Conservation (phyloP, 2,797 vertebrate genomes). For the Oryzias sinensis region DNA sequence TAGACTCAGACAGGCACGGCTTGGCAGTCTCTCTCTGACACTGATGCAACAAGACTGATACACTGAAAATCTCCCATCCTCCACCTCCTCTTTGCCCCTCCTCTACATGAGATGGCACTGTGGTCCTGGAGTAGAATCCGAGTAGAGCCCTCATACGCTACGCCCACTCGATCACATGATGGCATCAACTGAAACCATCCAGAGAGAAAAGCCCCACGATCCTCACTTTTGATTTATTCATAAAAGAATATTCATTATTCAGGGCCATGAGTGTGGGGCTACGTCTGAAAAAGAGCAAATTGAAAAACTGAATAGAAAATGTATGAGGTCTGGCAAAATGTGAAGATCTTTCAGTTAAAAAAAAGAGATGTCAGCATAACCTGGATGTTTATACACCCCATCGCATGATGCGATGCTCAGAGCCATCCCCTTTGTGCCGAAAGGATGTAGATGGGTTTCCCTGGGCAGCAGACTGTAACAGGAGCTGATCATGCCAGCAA, state of each 20-base stretch:
- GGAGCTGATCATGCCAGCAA: constrained; percentile 1
- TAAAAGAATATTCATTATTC: constrained; percentile 61
- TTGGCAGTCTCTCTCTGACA: constrained; percentile 53
- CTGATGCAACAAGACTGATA: constrained; percentile 66
- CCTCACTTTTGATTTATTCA: constrained; percentile 65
- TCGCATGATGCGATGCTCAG: constrained; percentile 16
- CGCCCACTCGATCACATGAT: constrained; percentile 47
- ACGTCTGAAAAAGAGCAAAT: too few species aligned
- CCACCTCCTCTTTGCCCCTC: constrained; percentile 14
- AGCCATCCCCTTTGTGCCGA: neutral
- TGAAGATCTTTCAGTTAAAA: too few species aligned
- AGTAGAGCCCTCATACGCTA: constrained; percentile 15
- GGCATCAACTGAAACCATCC: constrained; percentile 44
- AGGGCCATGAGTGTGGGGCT: constrained; percentile 15
- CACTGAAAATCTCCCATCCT: constrained; percentile 54
- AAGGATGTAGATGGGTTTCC: constrained; percentile 4
- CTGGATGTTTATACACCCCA: constrained; percentile 5
- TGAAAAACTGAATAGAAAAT: too few species aligned
- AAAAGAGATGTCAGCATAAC: neutral
- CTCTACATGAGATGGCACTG: constrained; percentile 34
- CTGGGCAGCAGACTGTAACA: constrained; percentile 3
- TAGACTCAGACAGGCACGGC: constrained; percentile 28
- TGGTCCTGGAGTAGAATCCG: constrained; percentile 30
- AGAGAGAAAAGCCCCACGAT: constrained; percentile 20
- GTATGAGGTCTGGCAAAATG: too few species aligned